Evolutionary conservation across 2,888 invertebrate species (phyloP).

Genomic region (Notocelia uddmanniana): DNA sequence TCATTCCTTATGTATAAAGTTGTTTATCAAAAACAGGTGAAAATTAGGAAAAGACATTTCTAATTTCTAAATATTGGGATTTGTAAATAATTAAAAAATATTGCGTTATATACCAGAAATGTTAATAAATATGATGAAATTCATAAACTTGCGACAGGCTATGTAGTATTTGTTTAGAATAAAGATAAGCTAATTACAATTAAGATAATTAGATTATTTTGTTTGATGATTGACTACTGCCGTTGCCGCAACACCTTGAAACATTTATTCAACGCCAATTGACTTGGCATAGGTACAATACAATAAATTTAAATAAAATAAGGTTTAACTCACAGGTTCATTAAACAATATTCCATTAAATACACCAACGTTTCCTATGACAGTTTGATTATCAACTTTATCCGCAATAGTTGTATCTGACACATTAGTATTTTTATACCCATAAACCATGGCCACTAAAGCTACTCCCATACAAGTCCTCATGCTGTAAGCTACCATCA

Average conservation of each 20-base stretch:
- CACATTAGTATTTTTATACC: constrained; percentile 28
- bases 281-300: too few relatives aligned
- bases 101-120: background rate
- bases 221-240: background rate
- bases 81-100: too few relatives aligned
- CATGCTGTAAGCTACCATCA: constrained; percentile 87
- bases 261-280: too few relatives aligned
- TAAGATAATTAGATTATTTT: background rate
- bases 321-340: constrained; percentile 34
- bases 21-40: too few relatives aligned
- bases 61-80: too few relatives aligned
- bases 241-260: constrained; percentile 9
- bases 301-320: too few relatives aligned
- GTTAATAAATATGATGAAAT: background rate
- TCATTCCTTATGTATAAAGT: too few relatives aligned
- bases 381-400: constrained; percentile 9
- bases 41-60: too few relatives aligned
- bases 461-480: constrained; percentile 88
- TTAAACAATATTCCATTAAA: constrained; percentile 29
- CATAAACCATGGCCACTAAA: constrained; percentile 87
- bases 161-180: background rate
- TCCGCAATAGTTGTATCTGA: background rate
- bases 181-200: background rate
- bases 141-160: background rate
- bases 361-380: constrained; percentile 14